These are phyloP conservation scores for Peromyscus aztecus DNA, from an alignment of 2,797 vertebrate species.

Conservation along the genomic window DNA sequence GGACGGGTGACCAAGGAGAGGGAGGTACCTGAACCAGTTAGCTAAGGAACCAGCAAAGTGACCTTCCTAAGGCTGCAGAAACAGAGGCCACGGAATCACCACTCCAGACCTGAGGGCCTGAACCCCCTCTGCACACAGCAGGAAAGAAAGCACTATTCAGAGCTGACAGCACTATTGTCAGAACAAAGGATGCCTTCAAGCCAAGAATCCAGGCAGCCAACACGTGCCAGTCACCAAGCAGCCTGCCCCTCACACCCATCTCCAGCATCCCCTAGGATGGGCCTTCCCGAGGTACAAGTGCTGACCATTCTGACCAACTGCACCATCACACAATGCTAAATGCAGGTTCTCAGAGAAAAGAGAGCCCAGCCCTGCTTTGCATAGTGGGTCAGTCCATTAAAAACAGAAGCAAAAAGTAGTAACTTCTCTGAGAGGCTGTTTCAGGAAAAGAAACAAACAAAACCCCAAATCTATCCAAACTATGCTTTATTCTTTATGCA, in stretches of 20 bases:
- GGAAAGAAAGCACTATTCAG: constrained; percentile 69
- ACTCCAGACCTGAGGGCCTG: neutral
- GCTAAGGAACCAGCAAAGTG: neutral
- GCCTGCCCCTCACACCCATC: neutral
- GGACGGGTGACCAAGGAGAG: neutral
- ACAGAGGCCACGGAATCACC: neutral
- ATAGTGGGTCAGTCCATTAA: neutral
- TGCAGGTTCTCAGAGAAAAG: neutral
- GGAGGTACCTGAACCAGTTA: neutral
- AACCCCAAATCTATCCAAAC: neutral
- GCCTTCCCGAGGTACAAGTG: neutral
- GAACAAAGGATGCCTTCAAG: constrained; percentile 72
- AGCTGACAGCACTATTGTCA: fast-evolving
- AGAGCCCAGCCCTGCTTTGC: neutral
- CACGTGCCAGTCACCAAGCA: constrained; percentile 69
- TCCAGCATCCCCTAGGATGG: neutral
- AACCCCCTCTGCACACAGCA: neutral
- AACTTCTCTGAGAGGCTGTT: fast-evolving
- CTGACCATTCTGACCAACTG: too few relatives aligned
- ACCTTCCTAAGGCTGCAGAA: neutral
- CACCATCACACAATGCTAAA: neutral
- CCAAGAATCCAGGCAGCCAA: neutral
- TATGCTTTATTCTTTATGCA: fast-evolving
- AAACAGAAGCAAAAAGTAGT: neutral
- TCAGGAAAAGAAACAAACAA: neutral